Base-by-base conservation (phyloP, 2,888 invertebrate species). In the Latrodectus elegans region DNA sequence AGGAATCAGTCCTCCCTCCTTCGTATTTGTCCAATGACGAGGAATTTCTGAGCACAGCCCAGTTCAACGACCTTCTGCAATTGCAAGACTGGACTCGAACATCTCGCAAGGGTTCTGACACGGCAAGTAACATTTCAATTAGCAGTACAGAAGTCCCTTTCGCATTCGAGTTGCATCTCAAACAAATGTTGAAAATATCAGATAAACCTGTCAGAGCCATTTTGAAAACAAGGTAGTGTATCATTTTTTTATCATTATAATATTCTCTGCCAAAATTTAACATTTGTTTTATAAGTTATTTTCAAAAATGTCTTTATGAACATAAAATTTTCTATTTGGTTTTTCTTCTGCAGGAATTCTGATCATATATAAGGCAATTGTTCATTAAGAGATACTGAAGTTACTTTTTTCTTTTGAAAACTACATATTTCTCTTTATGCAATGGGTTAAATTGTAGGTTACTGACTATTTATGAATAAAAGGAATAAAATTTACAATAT, bases 141-240 rank as follows among this genome's bases (percentile, higher is more conserved):
- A 86, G 89, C 38, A 90, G 90, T 52, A 84, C 89, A 3, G 92
- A 92, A 51, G 89, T 90, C 10, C 91, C 91, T 11, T 92, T 91
- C 87, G 90, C 90, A 65, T 91, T 91, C 72, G 91, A 92, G 76
- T 90, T 93, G 78, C 90, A 90, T 9, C 91, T 93, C 17, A 91
- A 92, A 84, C 93, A 93, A 90, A 93, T 93, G 90, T 91, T 93
- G 89, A 94, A 94, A 91, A 92, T 94, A 51, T 92, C 93, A 1
- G 93, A 93, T 90, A 92, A 92, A 84, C 93, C 93, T 0, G 92
- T 93, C 74, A 92, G 92, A 88, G 92, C 92, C 90, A 91, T 93
- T 1, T 17, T 88, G 38, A 81, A 83, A 53, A 82, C 88, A 8
- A 68, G 52, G 89, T 60, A 60, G 10, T 60, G 10, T 60, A 15